Percentiles rank a stretch among this genome's conserved stretches.
Evolutionary conservation across 2,113 vertebrate species (phyloP).

Genomic region (Hypanus sabinus): DNA sequence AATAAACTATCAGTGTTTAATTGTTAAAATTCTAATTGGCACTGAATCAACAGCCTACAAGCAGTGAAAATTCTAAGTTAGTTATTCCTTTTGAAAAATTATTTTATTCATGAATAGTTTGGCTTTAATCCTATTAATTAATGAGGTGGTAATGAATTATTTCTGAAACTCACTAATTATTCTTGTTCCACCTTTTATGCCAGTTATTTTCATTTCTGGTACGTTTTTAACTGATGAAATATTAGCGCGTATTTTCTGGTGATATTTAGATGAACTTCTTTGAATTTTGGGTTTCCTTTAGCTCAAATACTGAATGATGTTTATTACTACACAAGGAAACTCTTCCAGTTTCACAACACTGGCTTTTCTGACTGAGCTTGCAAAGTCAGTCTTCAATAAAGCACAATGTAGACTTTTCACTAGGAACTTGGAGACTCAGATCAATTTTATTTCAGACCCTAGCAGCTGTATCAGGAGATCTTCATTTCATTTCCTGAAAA

Average conservation of each 20-base stretch:
- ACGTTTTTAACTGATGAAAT: background rate
- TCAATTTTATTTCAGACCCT: background rate
- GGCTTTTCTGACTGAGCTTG: background rate
- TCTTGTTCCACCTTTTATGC: background rate
- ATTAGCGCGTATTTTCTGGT: background rate
- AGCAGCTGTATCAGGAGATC: background rate
- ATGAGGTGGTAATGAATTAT: background rate
- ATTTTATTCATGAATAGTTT: background rate
- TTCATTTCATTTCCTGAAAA: background rate
- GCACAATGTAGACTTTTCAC: background rate
- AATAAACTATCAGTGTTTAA: background rate
- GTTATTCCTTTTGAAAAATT: background rate
- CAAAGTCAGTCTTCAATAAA: background rate
- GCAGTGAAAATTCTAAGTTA: background rate
- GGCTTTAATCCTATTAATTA: background rate
- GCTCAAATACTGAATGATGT: background rate
- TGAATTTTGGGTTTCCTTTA: background rate
- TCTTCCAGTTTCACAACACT: background rate
- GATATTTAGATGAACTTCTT: background rate
- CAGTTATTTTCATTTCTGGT: background rate
- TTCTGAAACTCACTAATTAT: background rate
- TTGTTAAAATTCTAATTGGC: background rate
- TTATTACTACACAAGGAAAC: background rate
- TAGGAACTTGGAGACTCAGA: background rate
- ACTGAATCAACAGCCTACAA: background rate